A percentile compares a stretch with the other conserved stretches of the same genome.
phyloP scores from a whole-genome alignment of 2,888 invertebrate genomes.

The Napeogenes inachia region DNA sequence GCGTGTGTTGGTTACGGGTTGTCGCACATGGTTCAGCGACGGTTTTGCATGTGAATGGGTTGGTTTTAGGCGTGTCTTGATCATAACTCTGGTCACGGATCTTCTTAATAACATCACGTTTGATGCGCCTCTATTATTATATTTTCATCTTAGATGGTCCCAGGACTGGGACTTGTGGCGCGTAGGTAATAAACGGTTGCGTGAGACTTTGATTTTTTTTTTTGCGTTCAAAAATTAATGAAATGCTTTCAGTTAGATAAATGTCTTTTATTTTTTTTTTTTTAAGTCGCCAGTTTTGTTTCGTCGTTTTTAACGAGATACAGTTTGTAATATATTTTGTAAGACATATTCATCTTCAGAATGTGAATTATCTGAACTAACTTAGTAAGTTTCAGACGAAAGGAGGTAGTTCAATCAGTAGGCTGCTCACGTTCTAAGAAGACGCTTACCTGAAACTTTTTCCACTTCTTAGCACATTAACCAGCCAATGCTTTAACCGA shows the following conservation, averaged over 20 bases:
- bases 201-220: conserved; percentile 46
- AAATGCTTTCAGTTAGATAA: not conserved
- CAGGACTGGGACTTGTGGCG: conserved; percentile 61
- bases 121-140: conserved; percentile 78
- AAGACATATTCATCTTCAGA: conserved; percentile 20
- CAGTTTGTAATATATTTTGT: conserved; percentile 9
- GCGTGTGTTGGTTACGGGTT: conserved; percentile 42
- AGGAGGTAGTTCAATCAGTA: conserved; percentile 42
- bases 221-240: not conserved
- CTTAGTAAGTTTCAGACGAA: conserved; percentile 26
- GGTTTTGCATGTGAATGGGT: conserved; percentile 69
- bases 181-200: conserved; percentile 44
- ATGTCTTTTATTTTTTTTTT: not conserved
- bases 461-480: conserved; percentile 74
- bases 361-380: conserved; percentile 14
- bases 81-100: conserved; percentile 68
- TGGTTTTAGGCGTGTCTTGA: conserved; percentile 65
- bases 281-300: not conserved
- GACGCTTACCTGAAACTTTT: conserved; percentile 76
- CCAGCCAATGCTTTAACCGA: conserved; percentile 52
- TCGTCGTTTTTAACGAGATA: not conserved
- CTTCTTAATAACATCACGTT: conserved; percentile 77
- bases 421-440: conserved; percentile 69
- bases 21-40: conserved; percentile 44
- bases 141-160: conserved; percentile 73